Evolutionary conservation across 2,113 vertebrate species (phyloP).

Genomic region (Mungos mungo): DNA sequence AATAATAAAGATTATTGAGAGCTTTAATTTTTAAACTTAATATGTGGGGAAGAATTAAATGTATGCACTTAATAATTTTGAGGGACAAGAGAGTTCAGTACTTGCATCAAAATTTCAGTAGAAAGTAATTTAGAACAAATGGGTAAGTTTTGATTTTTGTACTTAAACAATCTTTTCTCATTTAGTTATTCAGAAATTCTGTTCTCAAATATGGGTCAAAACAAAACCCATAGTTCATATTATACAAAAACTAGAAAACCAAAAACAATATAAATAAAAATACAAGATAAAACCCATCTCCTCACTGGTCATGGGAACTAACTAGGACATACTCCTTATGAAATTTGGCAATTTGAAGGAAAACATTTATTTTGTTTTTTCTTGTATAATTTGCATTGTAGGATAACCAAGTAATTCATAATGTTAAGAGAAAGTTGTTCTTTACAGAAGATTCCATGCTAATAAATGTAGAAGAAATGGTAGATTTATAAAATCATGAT

Average conservation of each 20-base stretch:
- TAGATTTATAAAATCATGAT: neutral
- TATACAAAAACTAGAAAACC: neutral
- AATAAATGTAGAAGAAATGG: neutral
- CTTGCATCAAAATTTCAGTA: neutral
- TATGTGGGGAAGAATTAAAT: neutral
- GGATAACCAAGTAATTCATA: neutral
- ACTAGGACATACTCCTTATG: neutral
- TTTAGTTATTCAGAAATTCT: neutral
- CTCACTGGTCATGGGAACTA: neutral
- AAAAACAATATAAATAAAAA: conserved; percentile 8
- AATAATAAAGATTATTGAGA: neutral
- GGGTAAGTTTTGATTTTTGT: neutral
- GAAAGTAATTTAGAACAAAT: neutral
- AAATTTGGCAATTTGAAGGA: neutral
- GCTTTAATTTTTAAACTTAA: neutral
- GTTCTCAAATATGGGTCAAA: neutral
- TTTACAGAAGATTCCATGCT: neutral
- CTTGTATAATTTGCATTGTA: neutral
- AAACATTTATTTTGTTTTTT: neutral
- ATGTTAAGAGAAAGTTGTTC: neutral
- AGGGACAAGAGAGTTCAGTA: neutral
- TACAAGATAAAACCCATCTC: neutral
- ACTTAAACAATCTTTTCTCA: neutral
- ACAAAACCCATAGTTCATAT: neutral
- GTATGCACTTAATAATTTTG: neutral